Evolutionary conservation across 2,113 vertebrate genomes (phyloP), one percentile per base, ranked within the genome.

Genomic region (Puffinus mauretanicus): DNA sequence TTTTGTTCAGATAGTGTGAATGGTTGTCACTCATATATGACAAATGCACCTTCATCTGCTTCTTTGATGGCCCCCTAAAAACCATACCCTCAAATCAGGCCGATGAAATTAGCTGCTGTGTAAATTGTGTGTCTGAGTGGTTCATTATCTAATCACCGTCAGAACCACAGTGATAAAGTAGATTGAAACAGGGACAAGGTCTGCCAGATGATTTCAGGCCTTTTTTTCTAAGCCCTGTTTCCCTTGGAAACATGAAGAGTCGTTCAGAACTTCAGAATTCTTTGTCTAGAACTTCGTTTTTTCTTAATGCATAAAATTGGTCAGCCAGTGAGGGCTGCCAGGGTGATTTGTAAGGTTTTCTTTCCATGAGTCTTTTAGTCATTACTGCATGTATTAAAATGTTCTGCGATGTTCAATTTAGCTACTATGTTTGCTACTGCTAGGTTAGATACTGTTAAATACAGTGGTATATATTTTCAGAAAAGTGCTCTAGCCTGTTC

Each of bases 71-170:
- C 97, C 98, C 98, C 98, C 98, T 98, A 97, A 98, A 98, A 98
- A 98, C 98, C 98, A 98, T 98, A 98, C 98, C 98, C 98, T 98
- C 98, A 98, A 98, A 98, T 98, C 98, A 99, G 98, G 96, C 97
- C 98, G 98, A 98, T 98, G 98, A 99, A 98, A 99, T 98, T 98
- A 96, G 98, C 98, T 98, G 98, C 98, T 98, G 98, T 98, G 98
- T 99, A 99, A 99, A 99, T 98, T 98, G 98, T 98, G 98, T 98
- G 98, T 98, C 98, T 99, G 98, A 99, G 98, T 99, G 98, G 98
- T 99, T 99, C 98, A 99, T 99, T 99, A 99, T 99, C 98, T 99
- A 99, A 99, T 99, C 99, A 99, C 98, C 98, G 98, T 98, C 98
- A 98, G 98, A 98, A 98, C 98, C 98, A 98, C 97, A 96, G 98